Percentiles rank a stretch among this genome's conserved stretches.
Conservation (phyloP, 2,888 invertebrate genomes). For the Molorchus minor region DNA sequence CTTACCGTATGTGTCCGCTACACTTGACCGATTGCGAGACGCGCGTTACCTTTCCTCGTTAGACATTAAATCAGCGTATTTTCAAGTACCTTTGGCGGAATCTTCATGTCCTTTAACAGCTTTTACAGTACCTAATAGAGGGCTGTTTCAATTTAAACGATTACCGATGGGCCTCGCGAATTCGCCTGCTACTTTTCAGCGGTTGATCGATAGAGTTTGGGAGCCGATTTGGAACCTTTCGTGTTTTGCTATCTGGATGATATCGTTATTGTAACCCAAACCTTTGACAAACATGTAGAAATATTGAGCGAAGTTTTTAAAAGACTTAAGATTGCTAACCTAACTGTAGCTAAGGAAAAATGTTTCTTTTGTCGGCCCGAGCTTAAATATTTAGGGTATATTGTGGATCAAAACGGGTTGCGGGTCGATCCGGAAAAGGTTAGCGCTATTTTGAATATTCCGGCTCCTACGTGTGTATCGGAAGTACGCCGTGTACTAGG, state of each 20-base stretch:
- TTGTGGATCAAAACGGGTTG: conserved; percentile 47
- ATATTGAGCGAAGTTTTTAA: conserved; percentile 32
- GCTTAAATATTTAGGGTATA: conserved; percentile 52
- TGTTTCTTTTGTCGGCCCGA: conserved; percentile 41
- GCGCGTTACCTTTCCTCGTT: no score
- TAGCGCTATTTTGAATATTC: conserved; percentile 33
- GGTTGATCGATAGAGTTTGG: background rate
- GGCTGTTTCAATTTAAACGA: background rate
- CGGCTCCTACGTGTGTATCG: no score
- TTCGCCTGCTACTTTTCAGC: no score
- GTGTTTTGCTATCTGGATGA: background rate
- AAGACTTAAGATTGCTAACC: conserved; percentile 26
- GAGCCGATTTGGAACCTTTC: background rate
- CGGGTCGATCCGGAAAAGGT: conserved; percentile 42
- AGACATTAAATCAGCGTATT: background rate
- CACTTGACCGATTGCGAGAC: background rate
- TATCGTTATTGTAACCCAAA: conserved; percentile 1
- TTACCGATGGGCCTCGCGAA: no score
- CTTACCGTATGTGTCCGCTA: background rate
- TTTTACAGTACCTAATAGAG: background rate
- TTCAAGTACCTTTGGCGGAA: background rate
- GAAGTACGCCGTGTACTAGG: no score
- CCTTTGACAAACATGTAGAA: conserved; percentile 36
- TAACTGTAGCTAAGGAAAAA: conserved; percentile 48
- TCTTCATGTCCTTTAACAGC: background rate